Percentiles rank a stretch among this genome's conserved stretches.
Conservation (phyloP, 2,888 invertebrate species). For the Agriotes lineatus region DNA sequence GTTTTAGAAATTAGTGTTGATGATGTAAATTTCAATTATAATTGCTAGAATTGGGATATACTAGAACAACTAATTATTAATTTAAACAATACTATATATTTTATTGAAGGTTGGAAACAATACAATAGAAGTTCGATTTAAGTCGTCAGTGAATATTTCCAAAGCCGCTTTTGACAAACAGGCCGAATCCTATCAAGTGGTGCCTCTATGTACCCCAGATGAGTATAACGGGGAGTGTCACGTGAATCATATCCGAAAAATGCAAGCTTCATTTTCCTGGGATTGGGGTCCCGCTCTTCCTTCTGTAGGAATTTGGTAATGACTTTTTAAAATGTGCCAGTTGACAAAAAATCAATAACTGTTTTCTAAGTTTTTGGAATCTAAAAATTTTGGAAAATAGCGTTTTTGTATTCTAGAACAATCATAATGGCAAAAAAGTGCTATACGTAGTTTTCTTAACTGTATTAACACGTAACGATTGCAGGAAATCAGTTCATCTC, state of each 20-base stretch:
- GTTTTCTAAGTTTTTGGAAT: too few relatives aligned
- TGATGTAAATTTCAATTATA: too few relatives aligned
- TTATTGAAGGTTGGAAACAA: slow-evolving; percentile 58
- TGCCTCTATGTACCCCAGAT: slow-evolving; percentile 78
- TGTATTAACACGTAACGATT: too few relatives aligned
- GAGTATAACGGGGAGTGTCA: slow-evolving; percentile 92
- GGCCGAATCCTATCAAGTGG: slow-evolving; percentile 71
- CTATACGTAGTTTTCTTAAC: too few relatives aligned
- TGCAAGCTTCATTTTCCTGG: slow-evolving; percentile 96
- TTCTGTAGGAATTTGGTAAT: slow-evolving; percentile 91
- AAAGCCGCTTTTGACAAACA: slow-evolving; percentile 55
- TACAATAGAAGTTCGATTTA: slow-evolving; percentile 60
- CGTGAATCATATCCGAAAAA: slow-evolving; percentile 90
- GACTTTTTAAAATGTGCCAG: neutral
- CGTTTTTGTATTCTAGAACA: too few relatives aligned
- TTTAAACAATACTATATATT: too few relatives aligned
- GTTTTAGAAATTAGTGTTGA: too few relatives aligned
- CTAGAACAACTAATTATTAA: too few relatives aligned
- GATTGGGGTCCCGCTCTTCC: slow-evolving; percentile 98
- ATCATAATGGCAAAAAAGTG: too few relatives aligned
- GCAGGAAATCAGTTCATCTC: slow-evolving; percentile 76
- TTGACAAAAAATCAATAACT: too few relatives aligned
- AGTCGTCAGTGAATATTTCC: slow-evolving; percentile 60
- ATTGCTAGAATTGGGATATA: too few relatives aligned
- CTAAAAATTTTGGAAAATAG: too few relatives aligned